Conservation (phyloP, 2,888 invertebrate genomes). For the Notocelia uddmanniana region DNA sequence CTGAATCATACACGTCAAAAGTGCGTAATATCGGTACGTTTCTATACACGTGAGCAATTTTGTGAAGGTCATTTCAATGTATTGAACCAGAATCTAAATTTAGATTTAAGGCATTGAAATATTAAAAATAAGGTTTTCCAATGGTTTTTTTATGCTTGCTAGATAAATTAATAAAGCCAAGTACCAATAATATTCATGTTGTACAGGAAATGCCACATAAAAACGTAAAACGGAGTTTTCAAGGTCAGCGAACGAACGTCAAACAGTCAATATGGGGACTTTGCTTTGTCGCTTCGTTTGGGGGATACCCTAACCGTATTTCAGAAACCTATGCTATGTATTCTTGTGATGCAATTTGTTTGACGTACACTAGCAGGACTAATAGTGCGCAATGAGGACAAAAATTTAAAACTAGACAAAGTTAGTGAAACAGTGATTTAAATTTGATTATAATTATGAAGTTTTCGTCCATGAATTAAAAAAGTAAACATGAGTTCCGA, state of each 20-base stretch:
- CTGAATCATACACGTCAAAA: background rate
- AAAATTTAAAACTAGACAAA: constrained; percentile 10
- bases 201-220: background rate
- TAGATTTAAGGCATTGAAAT: background rate
- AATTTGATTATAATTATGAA: constrained; percentile 5
- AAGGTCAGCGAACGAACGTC: constrained; percentile 2
- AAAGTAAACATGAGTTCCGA: constrained; percentile 3
- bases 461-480: background rate
- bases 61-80: background rate
- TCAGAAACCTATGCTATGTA: background rate
- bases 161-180: background rate
- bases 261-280: constrained; percentile 23
- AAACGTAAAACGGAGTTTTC: constrained; percentile 2
- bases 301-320: constrained; percentile 22
- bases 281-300: constrained; percentile 3
- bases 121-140: background rate
- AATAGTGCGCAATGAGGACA: constrained; percentile 8
- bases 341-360: constrained; percentile 9
- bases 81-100: background rate
- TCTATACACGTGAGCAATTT: background rate
- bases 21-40: background rate
- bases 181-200: background rate
- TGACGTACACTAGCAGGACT: too few relatives aligned
- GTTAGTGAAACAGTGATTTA: background rate
- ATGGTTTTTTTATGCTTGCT: background rate